Base-by-base conservation (phyloP, 2,888 invertebrate genomes). In the Carterocephalus palaemon region DNA sequence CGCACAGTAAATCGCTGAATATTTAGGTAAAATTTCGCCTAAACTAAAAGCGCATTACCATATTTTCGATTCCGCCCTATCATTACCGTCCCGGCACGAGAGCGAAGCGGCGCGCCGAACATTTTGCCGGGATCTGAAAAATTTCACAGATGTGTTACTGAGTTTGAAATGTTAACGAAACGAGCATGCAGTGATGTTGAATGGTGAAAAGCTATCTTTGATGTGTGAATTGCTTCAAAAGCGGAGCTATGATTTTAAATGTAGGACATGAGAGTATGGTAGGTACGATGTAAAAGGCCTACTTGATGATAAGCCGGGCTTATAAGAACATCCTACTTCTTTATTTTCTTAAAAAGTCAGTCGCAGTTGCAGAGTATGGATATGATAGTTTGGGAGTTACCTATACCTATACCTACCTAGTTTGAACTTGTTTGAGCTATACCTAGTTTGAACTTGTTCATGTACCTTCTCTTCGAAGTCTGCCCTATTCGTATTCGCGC, bases 61-160 rank as follows among this genome's bases (percentile, higher is more conserved):
- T 41, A 41, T 41, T 33, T 33, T 41, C 33, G 41, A 41, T 41
- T 41, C 41, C 22, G 15, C 31, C 26, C 41, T 33, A 33, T 19
- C 41, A 42, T 42, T 42, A 42, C 41, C 41, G 41, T 42, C 33
- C 26, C 13, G 8, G 34, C 42, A 42, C 34, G 34, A 10, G 28
- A 37, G 17, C 20, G 15, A 34, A 42, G 42, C 34, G 42, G 28
- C 42, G 17, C 42, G 34, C 28, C 10, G 34, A 28, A 42, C 38
- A 28, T 38, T 42, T 42, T 19, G 26, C 34, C 16, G 7, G 9
- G 28, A 42, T 28, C 42, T 42, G 20, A 42, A 42, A 38, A 20
- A 20, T 42, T 24, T 42, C 15, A 42, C 42, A 42, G 42, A 34
- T 38, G 38, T 38, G 34, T 28, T 33, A 42, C 42, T 26, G 8